A percentile compares a stretch with the other conserved stretches of the same genome.
These are phyloP conservation scores for Drosophila quasianomalipes DNA, from an alignment of 2,888 invertebrate species.

Conservation along the genomic window DNA sequence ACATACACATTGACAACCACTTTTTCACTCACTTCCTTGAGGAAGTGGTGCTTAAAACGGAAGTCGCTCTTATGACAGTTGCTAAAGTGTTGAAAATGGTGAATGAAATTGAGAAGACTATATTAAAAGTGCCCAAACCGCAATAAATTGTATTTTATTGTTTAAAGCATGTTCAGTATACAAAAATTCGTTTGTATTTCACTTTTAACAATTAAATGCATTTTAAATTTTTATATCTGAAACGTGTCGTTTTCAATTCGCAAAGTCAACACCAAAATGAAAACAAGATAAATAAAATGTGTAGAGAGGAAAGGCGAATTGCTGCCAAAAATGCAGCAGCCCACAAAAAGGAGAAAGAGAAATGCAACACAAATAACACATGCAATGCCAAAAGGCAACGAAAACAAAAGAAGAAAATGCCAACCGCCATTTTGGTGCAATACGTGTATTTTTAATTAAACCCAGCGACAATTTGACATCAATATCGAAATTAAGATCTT, in stretches of 20 bases:
- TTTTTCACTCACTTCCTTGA: slow-evolving; percentile 7
- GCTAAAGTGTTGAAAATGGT: background rate
- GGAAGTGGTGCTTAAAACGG: background rate
- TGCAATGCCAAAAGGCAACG: slow-evolving; percentile 8
- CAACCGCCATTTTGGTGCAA: slow-evolving; percentile 39
- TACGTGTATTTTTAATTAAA: slow-evolving; percentile 77
- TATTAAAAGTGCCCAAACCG: background rate
- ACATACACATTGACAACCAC: slow-evolving; percentile 39
- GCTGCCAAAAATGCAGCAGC: slow-evolving; percentile 9
- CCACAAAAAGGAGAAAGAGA: slow-evolving; percentile 25
- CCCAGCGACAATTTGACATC: slow-evolving; percentile 79
- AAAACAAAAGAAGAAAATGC: background rate
- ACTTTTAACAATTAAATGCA: slow-evolving; percentile 16
- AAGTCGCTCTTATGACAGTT: slow-evolving; percentile 1
- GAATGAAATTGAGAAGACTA: background rate
- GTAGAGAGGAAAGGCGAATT: background rate
- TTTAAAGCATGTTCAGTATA: background rate
- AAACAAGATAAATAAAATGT: slow-evolving; percentile 9
- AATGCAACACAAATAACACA: background rate
- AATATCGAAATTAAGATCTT: slow-evolving; percentile 82
- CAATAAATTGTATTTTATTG: background rate
- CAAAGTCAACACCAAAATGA: slow-evolving; percentile 17
- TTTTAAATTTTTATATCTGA: slow-evolving; percentile 24
- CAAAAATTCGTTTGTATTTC: background rate
- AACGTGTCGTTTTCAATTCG: slow-evolving; percentile 25